Conservation (phyloP, 2,113 vertebrate species). For the Hiodon alosoides region DNA sequence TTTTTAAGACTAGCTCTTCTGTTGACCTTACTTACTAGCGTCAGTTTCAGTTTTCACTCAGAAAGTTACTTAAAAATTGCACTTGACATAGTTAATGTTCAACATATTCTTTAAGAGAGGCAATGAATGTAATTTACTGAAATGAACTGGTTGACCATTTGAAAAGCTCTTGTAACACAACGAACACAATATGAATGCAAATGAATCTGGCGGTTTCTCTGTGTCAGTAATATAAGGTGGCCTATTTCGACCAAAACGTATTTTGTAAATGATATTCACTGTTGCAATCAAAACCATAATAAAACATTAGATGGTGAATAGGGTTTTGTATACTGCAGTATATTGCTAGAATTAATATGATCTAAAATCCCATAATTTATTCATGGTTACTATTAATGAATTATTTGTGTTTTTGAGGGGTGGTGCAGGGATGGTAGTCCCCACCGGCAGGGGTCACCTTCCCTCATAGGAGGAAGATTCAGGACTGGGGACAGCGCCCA, state of each 20-base stretch:
- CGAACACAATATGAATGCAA: background rate
- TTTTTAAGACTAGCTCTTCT: too few species aligned
- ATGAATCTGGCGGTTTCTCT: background rate
- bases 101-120: too few species aligned
- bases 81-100: too few species aligned
- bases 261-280: background rate
- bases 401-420: background rate
- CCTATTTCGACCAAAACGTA: background rate
- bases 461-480: too few species aligned
- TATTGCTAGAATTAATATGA: constrained; percentile 8
- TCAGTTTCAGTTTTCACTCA: too few species aligned
- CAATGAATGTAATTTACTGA: too few species aligned
- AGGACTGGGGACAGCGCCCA: too few species aligned
- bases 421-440: too few species aligned
- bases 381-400: background rate
- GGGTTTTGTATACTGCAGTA: background rate
- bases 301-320: constrained; percentile 3
- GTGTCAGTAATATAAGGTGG: background rate
- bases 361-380: background rate
- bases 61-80: too few species aligned
- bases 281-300: constrained; percentile 12
- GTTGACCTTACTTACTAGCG: too few species aligned
- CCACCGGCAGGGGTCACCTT: too few species aligned
- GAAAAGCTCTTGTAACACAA: background rate
- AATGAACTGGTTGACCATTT: too few species aligned